phyloP scores from a whole-genome alignment of 2,113 vertebrate genomes.

The Ameiurus melas region DNA sequence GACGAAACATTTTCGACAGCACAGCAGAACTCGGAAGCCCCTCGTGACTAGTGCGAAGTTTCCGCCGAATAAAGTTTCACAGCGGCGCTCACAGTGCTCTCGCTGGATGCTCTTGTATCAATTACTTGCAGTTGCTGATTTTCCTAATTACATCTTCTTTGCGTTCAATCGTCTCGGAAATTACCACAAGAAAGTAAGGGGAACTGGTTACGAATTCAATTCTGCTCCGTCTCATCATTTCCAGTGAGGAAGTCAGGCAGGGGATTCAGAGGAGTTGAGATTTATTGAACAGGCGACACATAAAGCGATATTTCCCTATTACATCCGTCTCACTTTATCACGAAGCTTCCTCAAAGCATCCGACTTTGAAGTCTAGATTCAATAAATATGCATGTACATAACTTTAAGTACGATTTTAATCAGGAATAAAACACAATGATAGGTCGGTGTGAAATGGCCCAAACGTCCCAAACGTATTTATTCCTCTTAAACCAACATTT shows the following conservation, averaged over 20 bases:
- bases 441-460: background rate
- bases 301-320: constrained; percentile 22
- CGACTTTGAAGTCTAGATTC: background rate
- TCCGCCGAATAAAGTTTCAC: background rate
- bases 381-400: background rate
- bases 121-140: constrained; percentile 43
- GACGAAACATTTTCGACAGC: constrained; percentile 22
- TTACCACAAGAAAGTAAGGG: background rate
- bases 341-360: background rate
- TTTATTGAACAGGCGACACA: background rate
- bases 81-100: background rate
- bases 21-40: background rate
- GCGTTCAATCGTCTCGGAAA: constrained; percentile 22
- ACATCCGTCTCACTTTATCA: background rate
- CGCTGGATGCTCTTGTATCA: background rate
- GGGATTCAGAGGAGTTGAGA: constrained; percentile 5
- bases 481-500: background rate
- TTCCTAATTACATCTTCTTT: constrained; percentile 37
- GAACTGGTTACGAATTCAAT: background rate
- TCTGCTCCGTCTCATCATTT: background rate
- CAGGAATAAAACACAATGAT: background rate
- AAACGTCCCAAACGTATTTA: background rate
- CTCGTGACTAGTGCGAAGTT: background rate
- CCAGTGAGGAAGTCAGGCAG: background rate
- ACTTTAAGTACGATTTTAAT: background rate